phyloP scores from a whole-genome alignment of 2,113 vertebrate genomes.

The Polypterus bichir region DNA sequence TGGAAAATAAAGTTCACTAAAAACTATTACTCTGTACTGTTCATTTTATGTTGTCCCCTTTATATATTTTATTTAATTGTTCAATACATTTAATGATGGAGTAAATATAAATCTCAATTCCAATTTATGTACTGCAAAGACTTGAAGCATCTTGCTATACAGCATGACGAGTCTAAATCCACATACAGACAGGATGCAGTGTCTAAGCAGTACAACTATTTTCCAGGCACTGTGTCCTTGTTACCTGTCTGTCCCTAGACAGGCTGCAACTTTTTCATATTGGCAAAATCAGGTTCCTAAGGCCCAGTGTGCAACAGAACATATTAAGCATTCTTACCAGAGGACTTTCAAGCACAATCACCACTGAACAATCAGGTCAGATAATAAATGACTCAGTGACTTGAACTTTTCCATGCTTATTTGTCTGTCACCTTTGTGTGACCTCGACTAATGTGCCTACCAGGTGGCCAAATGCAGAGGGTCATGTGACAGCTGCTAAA shows the following conservation, averaged over 20 bases:
- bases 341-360: neutral
- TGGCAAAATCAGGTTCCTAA: neutral
- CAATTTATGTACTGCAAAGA: no score
- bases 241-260: neutral
- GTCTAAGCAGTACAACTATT: neutral
- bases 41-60: no score
- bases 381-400: neutral
- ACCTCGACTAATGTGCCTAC: neutral
- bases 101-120: no score
- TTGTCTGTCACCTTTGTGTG: neutral
- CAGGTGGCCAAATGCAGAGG: neutral
- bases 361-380: neutral
- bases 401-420: neutral
- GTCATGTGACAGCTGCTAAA: neutral
- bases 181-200: no score
- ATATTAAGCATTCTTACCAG: neutral
- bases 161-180: no score
- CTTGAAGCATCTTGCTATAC: no score
- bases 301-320: no score
- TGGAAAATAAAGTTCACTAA: no score
- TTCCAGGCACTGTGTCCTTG: neutral
- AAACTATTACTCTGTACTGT: no score
- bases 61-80: no score
- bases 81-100: no score
- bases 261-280: neutral